A percentile compares a stretch with the other conserved stretches of the same genome.
phyloP scores from a whole-genome alignment of 2,888 invertebrate species.

The Alsophila aescularia region DNA sequence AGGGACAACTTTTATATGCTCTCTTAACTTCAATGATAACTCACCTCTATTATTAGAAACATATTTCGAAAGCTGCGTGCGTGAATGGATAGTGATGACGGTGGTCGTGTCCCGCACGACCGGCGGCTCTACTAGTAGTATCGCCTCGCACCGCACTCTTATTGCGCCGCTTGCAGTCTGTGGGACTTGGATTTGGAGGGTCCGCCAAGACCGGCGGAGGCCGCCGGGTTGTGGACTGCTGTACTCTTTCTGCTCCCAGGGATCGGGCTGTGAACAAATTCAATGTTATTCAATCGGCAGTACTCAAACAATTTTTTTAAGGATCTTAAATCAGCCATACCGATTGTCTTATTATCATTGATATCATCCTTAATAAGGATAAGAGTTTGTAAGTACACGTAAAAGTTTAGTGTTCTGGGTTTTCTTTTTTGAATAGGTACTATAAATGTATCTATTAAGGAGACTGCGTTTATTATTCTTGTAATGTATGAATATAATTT shows the following conservation, averaged over 20 bases:
- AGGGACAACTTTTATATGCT: too few species aligned
- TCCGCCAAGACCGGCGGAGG: slow-evolving; percentile 71
- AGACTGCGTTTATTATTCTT: too few species aligned
- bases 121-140: slow-evolving; percentile 69
- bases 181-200: slow-evolving; percentile 66
- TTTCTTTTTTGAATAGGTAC: too few species aligned
- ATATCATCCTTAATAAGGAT: too few species aligned
- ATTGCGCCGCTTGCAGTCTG: slow-evolving; percentile 68
- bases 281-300: too few species aligned
- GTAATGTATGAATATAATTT: too few species aligned
- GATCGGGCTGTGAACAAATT: slow-evolving; percentile 60
- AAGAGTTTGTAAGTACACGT: too few species aligned
- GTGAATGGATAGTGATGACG: slow-evolving; percentile 71
- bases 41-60: slow-evolving; percentile 72
- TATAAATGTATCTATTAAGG: too few species aligned
- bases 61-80: slow-evolving; percentile 75
- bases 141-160: slow-evolving; percentile 71
- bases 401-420: too few species aligned
- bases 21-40: slow-evolving; percentile 2
- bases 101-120: slow-evolving; percentile 63
- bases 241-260: slow-evolving; percentile 72
- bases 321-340: too few species aligned
- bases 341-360: too few species aligned
- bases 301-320: too few species aligned
- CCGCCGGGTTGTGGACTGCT: slow-evolving; percentile 65